Base-by-base conservation (phyloP, 2,113 vertebrate species). In the Plectropomus leopardus region DNA sequence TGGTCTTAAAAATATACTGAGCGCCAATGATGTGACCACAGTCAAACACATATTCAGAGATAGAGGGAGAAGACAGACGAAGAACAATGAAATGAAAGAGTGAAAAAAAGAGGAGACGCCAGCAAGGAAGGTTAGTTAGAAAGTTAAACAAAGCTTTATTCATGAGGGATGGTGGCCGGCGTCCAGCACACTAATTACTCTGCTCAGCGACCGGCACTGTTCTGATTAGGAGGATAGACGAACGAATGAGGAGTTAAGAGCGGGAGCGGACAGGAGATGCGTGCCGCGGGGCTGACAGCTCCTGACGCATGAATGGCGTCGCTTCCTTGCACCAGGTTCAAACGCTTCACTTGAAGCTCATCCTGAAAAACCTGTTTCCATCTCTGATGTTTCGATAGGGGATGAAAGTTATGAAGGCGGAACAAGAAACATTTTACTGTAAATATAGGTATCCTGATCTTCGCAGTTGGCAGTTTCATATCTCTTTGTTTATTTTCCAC, bases 111-210 rank as follows among this genome's bases (percentile, higher is more conserved):
- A 23, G 40, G 32, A 72, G 80, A 79, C 3, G 42, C 67, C 61
- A 70, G 57, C 64, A 3, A 86, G 48, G 76, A 73, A 74, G 60
- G 73, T 73, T 86, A 76, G 34, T 78, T 51, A 57, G 73, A 76
- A 86, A 76, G 34, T 78, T 51, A 57, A 86, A 90, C 76, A 87
- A 86, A 87, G 80, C 59, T 59, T 75, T 64, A 89, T 92, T 92
- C 84, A 88, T 80, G 59, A 81, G 74, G 61, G 47, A 76, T 3
- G 66, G 66, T 82, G 88, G 89, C 80, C 60, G 14, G 7, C 15
- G 21, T 86, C 88, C 88, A 92, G 65, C 72, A 36, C 42, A 14
- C 78, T 86, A 84, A 91, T 86, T 80, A 65, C 77, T 82, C 76
- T 67, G 76, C 75, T 80, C 59, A 23, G 82, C 80, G 42, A 69